Evolutionary conservation across 2,888 invertebrate species (phyloP).

Genomic region (Synergus itoensis): DNA sequence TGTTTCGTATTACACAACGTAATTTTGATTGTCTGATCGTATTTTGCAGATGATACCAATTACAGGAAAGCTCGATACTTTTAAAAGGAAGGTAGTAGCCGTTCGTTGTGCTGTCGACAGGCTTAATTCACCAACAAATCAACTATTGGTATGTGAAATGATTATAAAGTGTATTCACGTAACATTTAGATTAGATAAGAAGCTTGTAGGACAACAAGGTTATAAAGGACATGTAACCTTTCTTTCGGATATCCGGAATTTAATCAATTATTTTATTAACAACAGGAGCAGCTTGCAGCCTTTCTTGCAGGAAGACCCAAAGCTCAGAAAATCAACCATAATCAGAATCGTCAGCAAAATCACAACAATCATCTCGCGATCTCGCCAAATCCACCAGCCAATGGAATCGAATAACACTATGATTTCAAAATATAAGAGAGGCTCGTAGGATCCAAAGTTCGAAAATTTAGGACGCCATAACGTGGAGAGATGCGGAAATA

Average conservation of each 20-base stretch:
- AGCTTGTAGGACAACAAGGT: background rate
- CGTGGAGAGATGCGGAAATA: background rate
- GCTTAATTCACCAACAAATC: constrained; percentile 67
- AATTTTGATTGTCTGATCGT: constrained; percentile 2
- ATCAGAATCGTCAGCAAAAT: constrained; percentile 78
- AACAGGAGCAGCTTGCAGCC: constrained; percentile 83
- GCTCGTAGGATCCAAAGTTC: constrained; percentile 2
- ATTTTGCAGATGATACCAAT: constrained; percentile 67
- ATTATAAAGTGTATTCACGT: constrained; percentile 6
- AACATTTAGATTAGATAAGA: background rate
- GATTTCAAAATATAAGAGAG: constrained; percentile 12
- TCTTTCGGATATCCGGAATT: background rate
- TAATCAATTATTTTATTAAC: background rate
- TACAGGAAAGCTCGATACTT: constrained; percentile 61
- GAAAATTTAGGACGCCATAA: background rate
- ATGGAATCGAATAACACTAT: constrained; percentile 69
- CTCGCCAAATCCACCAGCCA: constrained; percentile 63
- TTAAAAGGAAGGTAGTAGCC: constrained; percentile 63
- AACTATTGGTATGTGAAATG: constrained; percentile 68
- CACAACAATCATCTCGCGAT: constrained; percentile 70
- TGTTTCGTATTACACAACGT: too few relatives aligned
- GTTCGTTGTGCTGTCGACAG: constrained; percentile 64
- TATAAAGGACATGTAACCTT: too few relatives aligned
- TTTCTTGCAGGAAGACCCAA: constrained; percentile 85
- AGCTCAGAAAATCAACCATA: constrained; percentile 81